Base-by-base conservation (phyloP, 2,888 invertebrate species). In the Dasypogon diadema region DNA sequence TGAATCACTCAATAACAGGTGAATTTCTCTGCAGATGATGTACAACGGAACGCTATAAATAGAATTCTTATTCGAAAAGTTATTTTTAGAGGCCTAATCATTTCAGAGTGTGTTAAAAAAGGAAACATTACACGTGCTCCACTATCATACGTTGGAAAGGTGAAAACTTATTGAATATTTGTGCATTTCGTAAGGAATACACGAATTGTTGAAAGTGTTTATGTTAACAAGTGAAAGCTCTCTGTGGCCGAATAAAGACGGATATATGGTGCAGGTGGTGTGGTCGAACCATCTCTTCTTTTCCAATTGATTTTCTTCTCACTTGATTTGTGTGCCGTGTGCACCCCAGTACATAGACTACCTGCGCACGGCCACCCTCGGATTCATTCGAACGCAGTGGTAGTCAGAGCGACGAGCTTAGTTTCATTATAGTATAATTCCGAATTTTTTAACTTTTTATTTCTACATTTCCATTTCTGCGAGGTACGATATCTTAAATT, bases 261-360 rank as follows among this genome's bases (percentile, higher is more conserved):
- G 48, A 65, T 65, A n/a, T 46, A 14, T 10, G 21, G 8, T 37
- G n/a, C 1, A 18, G 37, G 37, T 65, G 22, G n/a, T 16, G 65
- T 60, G 65, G 22, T 24, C 46, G 21, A n/a, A 24, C 48, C 46
- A 14, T 48, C 21, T 42, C 42, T 42, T 42, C 42, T 42, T 12
- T 42, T 48, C 65, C 24, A 65, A 65, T 48, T 34, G 70, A 34
- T 48, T 70, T 56, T 26, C 37, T 73, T 73, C 56, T 55, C 56
- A 73, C 37, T 73, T 73, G 56, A 73, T 83, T 81, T 75, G 82
- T 84, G 89, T 87, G 89, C 87, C 89, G 89, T 89, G 89, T 89
- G 89, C 89, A 89, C 87, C 83, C 83, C 83, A 84, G 84, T 87
- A 86, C 87, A 89, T 89, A 89, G 89, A 89, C 89, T 89, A 89